Evolutionary conservation across 2,797 vertebrate genomes (phyloP), one percentile per base, ranked within the genome.

Genomic region (Anabas testudineus): DNA sequence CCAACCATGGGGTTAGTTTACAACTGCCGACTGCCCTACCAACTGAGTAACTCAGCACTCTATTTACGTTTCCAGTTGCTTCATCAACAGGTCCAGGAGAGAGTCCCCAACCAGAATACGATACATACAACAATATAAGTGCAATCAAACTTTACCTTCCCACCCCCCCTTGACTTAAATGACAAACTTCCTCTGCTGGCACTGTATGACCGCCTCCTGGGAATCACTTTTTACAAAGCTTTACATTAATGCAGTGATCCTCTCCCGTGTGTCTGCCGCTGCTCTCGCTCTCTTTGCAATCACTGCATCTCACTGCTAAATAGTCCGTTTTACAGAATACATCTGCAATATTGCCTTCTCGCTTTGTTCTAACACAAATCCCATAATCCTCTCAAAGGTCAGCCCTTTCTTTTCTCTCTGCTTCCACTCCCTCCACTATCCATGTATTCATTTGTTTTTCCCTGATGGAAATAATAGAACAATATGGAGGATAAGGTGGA

Each of bases 321-420:
- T 73, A 76, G 64, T 78, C 74, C 55, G 32, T 81, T 86, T 86
- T 77, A 70, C 76, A 63, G 26, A 86, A 83, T 79, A 74, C 82
- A 76, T 83, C 68, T 73, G 71, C 86, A 78, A 85, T 87, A 86
- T 81, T 85, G 78, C 80, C 78, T 86, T 46, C 71, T 73, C 7
- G 36, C 80, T 90, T 88, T 91, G 81, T 91, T 89, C 80, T 34
- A 66, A 87, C 78, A 84, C 82, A 86, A 88, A 90, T 87, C 87
- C 88, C 79, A 87, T 90, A 91, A 90, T 91, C 86, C 88, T 78
- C 83, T 84, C 74, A 90, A 89, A 90, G 89, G 84, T 88, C 90
- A 89, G 70, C 57, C 19, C 55, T 76, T 68, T 73, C 67, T 72
- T 56, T 76, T 74, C 65, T 78, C 67, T 39, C 19, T 28, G 49